These are phyloP conservation scores for Fistularia commersonii DNA, from an alignment of 2,797 vertebrate genomes.

Conservation along the genomic window DNA sequence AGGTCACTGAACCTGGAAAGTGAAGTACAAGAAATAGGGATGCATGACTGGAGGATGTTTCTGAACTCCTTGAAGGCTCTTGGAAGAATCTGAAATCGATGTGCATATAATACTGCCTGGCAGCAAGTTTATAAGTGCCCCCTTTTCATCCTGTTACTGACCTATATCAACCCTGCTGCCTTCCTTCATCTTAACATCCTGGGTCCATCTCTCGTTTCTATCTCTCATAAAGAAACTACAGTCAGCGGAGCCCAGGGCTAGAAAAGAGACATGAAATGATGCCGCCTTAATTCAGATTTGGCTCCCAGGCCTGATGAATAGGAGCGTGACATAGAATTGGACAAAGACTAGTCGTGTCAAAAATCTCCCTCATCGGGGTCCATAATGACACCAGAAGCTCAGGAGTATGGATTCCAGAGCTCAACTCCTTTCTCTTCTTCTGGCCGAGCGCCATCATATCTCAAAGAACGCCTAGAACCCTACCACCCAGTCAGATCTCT, in stretches of 20 bases:
- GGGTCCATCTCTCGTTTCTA: slow-evolving; percentile 24
- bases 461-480: too few species aligned
- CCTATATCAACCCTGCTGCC: slow-evolving; percentile 38
- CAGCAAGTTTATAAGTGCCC: slow-evolving; percentile 18
- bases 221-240: slow-evolving; percentile 16
- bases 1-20: slow-evolving; percentile 40
- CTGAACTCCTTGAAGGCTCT: slow-evolving; percentile 14
- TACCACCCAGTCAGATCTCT: too few species aligned
- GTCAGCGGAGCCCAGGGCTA: slow-evolving; percentile 27
- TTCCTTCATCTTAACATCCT: slow-evolving; percentile 31
- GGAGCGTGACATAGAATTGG: slow-evolving; percentile 24
- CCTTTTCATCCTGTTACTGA: slow-evolving; percentile 37
- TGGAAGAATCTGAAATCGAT: slow-evolving; percentile 23
- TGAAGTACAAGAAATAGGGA: slow-evolving; percentile 5
- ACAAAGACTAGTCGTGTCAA: slow-evolving; percentile 30
- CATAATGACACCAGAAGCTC: slow-evolving; percentile 26
- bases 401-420: too few species aligned
- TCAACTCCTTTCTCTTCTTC: too few species aligned
- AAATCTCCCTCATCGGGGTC: slow-evolving; percentile 31
- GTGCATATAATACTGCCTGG: slow-evolving; percentile 15
- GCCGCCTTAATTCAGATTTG: slow-evolving; percentile 25
- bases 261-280: slow-evolving; percentile 6
- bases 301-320: slow-evolving; percentile 24
- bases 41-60: slow-evolving; percentile 3
- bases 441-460: too few species aligned